phyloP scores from a whole-genome alignment of 2,797 vertebrate genomes.

The Enteromius mattozi region DNA sequence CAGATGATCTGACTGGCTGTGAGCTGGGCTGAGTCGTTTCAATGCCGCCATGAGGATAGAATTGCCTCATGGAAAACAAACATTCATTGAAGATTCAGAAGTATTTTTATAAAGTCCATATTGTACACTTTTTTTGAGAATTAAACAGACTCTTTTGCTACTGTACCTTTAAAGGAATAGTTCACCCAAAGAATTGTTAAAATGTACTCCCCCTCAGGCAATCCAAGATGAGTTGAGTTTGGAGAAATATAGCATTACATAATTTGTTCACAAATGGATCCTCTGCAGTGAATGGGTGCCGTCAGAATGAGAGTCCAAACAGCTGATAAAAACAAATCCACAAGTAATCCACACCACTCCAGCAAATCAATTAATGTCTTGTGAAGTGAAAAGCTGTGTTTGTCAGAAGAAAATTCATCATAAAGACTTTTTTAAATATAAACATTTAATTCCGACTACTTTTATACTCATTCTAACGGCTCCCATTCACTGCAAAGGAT shows the following conservation, averaged over 20 bases:
- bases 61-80: constrained; percentile 37
- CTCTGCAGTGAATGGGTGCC: neutral
- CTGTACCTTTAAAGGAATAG: neutral
- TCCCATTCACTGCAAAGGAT: neutral
- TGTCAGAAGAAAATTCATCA: neutral
- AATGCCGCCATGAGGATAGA: constrained; percentile 19
- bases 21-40: constrained; percentile 18
- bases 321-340: neutral
- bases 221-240: neutral
- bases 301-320: neutral
- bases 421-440: too few relatives aligned
- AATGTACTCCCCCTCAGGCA: neutral
- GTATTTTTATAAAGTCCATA: constrained; percentile 1
- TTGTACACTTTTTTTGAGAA: neutral
- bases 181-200: neutral
- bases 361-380: neutral
- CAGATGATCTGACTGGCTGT: constrained; percentile 36
- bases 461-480: neutral
- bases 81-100: constrained; percentile 4
- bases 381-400: neutral
- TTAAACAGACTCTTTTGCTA: neutral
- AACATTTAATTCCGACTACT: neutral
- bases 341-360: neutral
- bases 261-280: neutral
- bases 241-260: neutral